These are phyloP conservation scores for Anthophora plumipes DNA, from an alignment of 2,888 invertebrate species.

Conservation along the genomic window DNA sequence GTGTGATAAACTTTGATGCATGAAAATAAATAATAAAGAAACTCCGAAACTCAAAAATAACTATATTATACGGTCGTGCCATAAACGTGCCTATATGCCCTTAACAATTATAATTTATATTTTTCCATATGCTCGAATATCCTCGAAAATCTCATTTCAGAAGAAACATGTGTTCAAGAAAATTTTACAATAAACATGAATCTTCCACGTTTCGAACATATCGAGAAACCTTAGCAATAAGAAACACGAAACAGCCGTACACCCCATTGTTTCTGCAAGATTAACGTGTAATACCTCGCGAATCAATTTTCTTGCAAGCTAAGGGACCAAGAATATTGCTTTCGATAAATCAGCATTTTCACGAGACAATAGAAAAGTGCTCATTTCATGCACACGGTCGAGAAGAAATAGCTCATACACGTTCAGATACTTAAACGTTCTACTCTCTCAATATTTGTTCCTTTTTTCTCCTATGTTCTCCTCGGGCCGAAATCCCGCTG, in stretches of 20 bases:
- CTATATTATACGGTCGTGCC: no score
- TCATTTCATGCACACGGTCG: slow-evolving; percentile 2
- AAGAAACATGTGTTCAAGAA: no score
- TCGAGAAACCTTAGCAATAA: not conserved
- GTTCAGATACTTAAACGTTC: slow-evolving; percentile 16
- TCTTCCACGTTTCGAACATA: no score
- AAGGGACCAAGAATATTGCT: slow-evolving; percentile 3
- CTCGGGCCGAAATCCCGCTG: slow-evolving; percentile 18
- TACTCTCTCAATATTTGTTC: not conserved
- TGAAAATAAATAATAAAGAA: no score
- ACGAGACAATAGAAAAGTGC: slow-evolving; percentile 17
- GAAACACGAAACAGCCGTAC: no score
- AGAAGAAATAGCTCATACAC: slow-evolving; percentile 4
- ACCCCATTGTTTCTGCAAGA: not conserved
- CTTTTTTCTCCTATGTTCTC: not conserved
- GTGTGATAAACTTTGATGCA: no score
- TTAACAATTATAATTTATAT: no score
- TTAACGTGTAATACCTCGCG: not conserved
- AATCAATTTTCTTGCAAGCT: not conserved
- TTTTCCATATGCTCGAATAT: no score
- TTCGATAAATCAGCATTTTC: slow-evolving; percentile 33
- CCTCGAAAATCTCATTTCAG: no score
- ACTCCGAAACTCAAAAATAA: no score
- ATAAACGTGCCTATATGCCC: no score
- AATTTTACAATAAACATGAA: no score